These are phyloP conservation scores for Oncorhynchus nerka DNA, from an alignment of 2,113 vertebrate species.

Conservation along the genomic window DNA sequence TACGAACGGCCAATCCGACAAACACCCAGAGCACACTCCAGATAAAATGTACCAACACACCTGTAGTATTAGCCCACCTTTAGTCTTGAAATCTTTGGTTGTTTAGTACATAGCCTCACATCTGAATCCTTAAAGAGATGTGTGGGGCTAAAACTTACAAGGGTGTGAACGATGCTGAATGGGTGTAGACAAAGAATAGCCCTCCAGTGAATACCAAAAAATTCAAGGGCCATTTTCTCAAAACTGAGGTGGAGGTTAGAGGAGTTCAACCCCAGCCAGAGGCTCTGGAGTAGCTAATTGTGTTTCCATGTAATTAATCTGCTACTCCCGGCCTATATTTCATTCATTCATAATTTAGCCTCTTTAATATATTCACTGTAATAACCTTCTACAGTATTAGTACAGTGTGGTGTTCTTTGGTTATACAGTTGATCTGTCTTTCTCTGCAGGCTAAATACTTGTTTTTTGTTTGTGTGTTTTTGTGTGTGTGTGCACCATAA, in stretches of 20 bases:
- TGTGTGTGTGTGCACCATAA: conserved; percentile 14
- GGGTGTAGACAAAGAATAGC: too few relatives aligned
- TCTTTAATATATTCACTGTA: conserved; percentile 22
- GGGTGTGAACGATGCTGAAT: too few relatives aligned
- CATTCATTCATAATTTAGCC: conserved; percentile 17
- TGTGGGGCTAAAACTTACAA: too few relatives aligned
- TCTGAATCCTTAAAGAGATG: too few relatives aligned
- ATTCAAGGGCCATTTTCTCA: too few relatives aligned
- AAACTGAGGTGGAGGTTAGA: conserved; percentile 3
- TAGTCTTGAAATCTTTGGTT: too few relatives aligned
- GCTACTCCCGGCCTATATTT: not conserved
- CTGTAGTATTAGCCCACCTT: too few relatives aligned
- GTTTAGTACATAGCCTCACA: too few relatives aligned
- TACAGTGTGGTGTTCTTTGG: not conserved
- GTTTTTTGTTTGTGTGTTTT: not conserved
- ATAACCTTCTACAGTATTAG: conserved; percentile 3
- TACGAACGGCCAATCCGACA: too few relatives aligned
- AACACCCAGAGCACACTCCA: too few relatives aligned
- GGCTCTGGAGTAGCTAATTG: not conserved
- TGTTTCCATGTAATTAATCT: not conserved
- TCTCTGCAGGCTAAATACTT: not conserved
- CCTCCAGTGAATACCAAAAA: too few relatives aligned
- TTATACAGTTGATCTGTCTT: conserved; percentile 1
- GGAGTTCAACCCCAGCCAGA: conserved; percentile 7
- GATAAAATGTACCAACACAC: too few relatives aligned